These are phyloP conservation scores for Uropetala carovei DNA, from an alignment of 2,888 invertebrate genomes.

Conservation along the genomic window DNA sequence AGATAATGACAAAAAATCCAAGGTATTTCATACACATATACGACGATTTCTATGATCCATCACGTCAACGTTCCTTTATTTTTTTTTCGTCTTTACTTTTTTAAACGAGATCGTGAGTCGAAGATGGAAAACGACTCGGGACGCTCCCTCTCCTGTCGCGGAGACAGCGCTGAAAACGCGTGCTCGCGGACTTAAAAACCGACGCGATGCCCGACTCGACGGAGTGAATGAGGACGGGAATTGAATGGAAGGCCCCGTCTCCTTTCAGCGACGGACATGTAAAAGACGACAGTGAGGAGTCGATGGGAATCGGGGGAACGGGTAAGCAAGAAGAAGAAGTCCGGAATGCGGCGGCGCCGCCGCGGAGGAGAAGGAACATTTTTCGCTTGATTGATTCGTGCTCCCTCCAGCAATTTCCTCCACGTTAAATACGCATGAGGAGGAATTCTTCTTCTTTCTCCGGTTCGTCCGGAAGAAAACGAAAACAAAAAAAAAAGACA, in stretches of 20 bases:
- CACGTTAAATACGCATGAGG: background rate
- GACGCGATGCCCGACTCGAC: background rate
- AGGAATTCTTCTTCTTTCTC: background rate
- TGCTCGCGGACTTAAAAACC: background rate
- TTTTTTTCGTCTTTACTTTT: no score
- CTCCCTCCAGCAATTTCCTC: background rate
- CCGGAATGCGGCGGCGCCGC: conserved; percentile 7
- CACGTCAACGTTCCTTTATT: no score
- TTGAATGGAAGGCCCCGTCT: background rate
- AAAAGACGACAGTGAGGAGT: background rate
- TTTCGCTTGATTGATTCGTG: background rate
- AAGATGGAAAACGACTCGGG: background rate
- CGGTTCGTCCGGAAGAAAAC: background rate
- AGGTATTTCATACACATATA: no score
- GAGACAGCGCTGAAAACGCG: background rate
- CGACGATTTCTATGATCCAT: no score
- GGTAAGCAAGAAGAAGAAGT: no score
- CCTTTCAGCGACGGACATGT: background rate
- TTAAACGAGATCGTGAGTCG: no score
- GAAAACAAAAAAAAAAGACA: no score
- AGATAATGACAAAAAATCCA: no score
- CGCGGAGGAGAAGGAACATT: background rate
- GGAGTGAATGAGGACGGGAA: no score
- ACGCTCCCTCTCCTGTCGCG: background rate
- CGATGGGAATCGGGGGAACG: no score